Base-by-base conservation (phyloP, 2,113 vertebrate genomes). In the Eublepharis macularius region DNA sequence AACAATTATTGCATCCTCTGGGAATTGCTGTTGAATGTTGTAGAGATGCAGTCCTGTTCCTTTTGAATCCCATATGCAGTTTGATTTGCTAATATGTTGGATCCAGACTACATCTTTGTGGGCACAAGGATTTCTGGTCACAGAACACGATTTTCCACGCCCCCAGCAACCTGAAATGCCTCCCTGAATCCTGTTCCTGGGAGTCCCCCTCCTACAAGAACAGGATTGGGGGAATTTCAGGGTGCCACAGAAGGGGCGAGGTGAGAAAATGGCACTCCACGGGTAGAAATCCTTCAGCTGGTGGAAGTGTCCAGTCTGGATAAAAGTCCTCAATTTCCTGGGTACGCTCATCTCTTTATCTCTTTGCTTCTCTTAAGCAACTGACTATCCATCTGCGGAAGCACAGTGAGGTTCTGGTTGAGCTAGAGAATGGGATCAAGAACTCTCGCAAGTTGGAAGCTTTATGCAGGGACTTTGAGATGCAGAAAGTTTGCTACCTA, bases 401-500 rank as follows among this genome's bases (percentile, higher is more conserved):
- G 93, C 98, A 98, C 95, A 94, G 96, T 1, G 98, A 99, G 85
- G 95, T 97, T 17, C 89, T 99, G 96, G 87, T 97, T 87, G 98
- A 98, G 70, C 87, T 99, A 95, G 98, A 99, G 93, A 96, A 95
- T 0, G 95, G 95, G 1, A 97, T 98, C 90, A 96, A 94, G 92
- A 93, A 90, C 21, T 98, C 98, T 1, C 97, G 97, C 80, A 96
- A 94, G 92, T 90, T 99, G 93, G 98, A 99, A 93, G 94, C 66
- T 34, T 92, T 98, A 69, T 99, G 98, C 96, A 95, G 98, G 81
- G 98, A 99, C 92, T 99, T 99, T 77, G 99, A 99, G 92, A 96
- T 98, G 92, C 98, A 99, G 90, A 99, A 99, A 90, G 98, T 98
- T 89, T 99, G 99, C 91, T 99, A 99, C 94, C 92, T 99, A 90